Evolutionary conservation across 2,888 invertebrate species (phyloP).

Genomic region (Drosophila hawaiiensis): DNA sequence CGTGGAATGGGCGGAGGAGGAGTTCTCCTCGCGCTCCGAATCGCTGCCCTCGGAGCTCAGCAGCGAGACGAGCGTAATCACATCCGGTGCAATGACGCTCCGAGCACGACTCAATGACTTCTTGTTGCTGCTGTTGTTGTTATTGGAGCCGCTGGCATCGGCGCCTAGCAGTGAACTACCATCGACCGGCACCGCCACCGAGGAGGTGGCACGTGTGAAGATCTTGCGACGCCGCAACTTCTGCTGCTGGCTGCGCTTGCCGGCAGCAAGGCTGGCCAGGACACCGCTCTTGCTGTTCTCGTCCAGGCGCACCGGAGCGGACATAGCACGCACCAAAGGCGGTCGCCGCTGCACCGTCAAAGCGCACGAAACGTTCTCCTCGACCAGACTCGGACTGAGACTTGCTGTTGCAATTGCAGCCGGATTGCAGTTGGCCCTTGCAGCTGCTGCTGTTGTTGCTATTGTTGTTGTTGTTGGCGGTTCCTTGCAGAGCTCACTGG

Average conservation of each 20-base stretch:
- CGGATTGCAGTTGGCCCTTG: not conserved
- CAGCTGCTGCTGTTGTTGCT: not conserved
- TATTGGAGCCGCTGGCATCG: slow-evolving; percentile 28
- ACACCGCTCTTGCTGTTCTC: slow-evolving; percentile 76
- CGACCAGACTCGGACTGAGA: not conserved
- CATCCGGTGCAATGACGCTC: slow-evolving; percentile 83
- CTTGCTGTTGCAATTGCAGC: not conserved
- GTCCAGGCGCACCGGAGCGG: slow-evolving; percentile 85
- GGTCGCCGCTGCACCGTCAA: slow-evolving; percentile 81
- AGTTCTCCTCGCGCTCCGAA: slow-evolving; percentile 86
- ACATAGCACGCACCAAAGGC: slow-evolving; percentile 85
- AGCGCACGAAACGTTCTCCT: slow-evolving; percentile 49
- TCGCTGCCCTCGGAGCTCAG: slow-evolving; percentile 89
- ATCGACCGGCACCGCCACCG: slow-evolving; percentile 35
- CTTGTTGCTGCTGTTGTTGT: slow-evolving; percentile 44
- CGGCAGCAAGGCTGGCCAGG: slow-evolving; percentile 62
- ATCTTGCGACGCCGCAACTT: slow-evolving; percentile 81
- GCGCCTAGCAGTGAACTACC: slow-evolving; percentile 35
- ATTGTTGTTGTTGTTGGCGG: not conserved
- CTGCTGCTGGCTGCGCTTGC: slow-evolving; percentile 76
- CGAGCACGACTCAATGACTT: slow-evolving; percentile 77
- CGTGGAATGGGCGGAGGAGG: slow-evolving; percentile 41
- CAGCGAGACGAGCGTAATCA: slow-evolving; percentile 89
- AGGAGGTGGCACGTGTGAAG: slow-evolving; percentile 69
- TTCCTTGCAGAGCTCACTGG: slow-evolving; percentile 39